Evolutionary conservation across 37 sponge, comb jelly and placozoan species (phyloP).

Genomic region (Beroe forskalii): DNA sequence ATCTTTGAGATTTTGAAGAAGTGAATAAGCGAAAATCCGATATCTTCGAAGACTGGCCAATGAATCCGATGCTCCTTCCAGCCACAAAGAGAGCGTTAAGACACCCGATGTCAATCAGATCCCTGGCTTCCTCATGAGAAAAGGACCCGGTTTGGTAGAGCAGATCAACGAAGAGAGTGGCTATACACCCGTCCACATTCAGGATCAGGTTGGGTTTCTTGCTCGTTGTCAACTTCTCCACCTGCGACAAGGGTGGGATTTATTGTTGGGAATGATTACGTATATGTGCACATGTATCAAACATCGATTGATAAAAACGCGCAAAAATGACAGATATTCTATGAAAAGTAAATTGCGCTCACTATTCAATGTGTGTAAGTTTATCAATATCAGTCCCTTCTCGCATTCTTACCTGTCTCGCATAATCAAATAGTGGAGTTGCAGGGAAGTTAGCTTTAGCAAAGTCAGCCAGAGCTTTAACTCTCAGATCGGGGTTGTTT

Average conservation of each 20-base stretch:
- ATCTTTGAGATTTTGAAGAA: too few species aligned
- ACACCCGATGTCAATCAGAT: constrained; percentile 85
- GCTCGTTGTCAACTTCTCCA: constrained; percentile 95
- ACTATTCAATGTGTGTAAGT: too few species aligned
- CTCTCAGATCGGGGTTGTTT: constrained; percentile 97
- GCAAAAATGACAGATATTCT: too few species aligned
- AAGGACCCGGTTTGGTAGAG: constrained; percentile 85
- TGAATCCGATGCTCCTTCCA: constrained; percentile 91
- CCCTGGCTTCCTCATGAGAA: constrained; percentile 83
- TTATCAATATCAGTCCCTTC: too few species aligned
- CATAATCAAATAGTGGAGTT: constrained; percentile 88
- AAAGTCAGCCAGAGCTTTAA: constrained; percentile 83
- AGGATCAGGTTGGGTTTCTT: constrained; percentile 98
- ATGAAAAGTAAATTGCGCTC: too few species aligned
- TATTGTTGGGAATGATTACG: too few species aligned
- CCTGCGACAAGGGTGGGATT: too few species aligned
- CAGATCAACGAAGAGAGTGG: constrained; percentile 91
- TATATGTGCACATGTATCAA: too few species aligned
- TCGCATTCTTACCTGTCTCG: constrained; percentile 65
- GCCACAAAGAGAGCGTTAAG: constrained; percentile 95
- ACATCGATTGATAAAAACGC: too few species aligned
- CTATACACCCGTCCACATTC: constrained; percentile 97
- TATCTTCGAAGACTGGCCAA: constrained; percentile 82
- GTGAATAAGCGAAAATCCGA: too few species aligned
- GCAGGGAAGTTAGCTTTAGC: constrained; percentile 85